A percentile compares a stretch with the other conserved stretches of the same genome.
These are phyloP conservation scores for Saccopteryx bilineata DNA, from an alignment of 2,113 vertebrate genomes.

Conservation along the genomic window DNA sequence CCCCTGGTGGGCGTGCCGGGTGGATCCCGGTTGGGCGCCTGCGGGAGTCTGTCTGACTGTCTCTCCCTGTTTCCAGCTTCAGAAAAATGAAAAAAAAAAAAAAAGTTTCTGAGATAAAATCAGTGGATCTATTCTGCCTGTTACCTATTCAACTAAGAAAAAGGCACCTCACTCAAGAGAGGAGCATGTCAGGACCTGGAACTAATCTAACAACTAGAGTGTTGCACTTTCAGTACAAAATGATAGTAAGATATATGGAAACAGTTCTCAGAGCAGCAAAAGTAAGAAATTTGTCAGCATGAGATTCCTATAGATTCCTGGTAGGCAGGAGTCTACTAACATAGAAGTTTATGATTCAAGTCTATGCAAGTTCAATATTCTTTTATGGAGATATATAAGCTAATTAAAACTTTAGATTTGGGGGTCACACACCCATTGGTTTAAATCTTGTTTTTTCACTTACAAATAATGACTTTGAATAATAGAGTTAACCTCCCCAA, in stretches of 20 bases:
- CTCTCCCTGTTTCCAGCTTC: too few species aligned
- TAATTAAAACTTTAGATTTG: neutral
- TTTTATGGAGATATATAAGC: neutral
- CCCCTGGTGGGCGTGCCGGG: too few species aligned
- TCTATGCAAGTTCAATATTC: neutral
- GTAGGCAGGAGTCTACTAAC: neutral
- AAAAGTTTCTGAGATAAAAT: slow-evolving; percentile 16
- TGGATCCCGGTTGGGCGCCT: too few species aligned
- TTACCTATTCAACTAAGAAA: neutral
- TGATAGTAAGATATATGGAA: neutral
- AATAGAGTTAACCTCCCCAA: neutral
- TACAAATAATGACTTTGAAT: neutral
- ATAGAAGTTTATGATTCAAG: neutral
- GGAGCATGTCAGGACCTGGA: neutral
- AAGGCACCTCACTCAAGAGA: neutral
- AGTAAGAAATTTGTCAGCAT: neutral
- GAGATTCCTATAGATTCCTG: neutral
- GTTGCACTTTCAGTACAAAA: neutral
- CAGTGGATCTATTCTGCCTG: neutral
- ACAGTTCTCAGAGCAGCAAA: neutral
- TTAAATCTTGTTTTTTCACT: neutral
- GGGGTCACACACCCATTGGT: neutral
- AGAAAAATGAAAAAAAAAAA: too few species aligned
- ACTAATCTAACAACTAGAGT: neutral
- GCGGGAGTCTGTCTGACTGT: too few species aligned